Percentiles rank a stretch among this genome's conserved stretches.
These are phyloP conservation scores for Nesogale talazaci DNA, from an alignment of 2,113 vertebrate genomes.

Conservation along the genomic window DNA sequence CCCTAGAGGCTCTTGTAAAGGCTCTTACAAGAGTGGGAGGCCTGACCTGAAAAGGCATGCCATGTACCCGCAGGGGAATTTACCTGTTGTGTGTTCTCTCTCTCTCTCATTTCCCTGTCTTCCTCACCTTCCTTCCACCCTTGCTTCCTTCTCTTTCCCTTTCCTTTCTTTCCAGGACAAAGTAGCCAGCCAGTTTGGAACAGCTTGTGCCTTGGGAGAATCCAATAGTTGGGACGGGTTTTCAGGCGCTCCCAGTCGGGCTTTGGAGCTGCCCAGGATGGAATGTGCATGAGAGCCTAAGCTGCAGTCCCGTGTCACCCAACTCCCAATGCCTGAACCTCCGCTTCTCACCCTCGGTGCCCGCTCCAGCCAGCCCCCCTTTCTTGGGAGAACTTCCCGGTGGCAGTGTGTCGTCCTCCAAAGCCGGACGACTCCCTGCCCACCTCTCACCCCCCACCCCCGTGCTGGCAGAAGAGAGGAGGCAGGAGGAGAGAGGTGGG, in stretches of 20 bases:
- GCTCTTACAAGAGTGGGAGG: slow-evolving; percentile 61
- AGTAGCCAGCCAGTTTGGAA: background rate
- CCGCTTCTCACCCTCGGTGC: background rate
- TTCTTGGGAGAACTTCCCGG: background rate
- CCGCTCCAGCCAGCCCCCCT: too few relatives aligned
- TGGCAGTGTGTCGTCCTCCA: background rate
- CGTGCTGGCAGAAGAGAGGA: background rate
- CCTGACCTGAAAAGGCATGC: slow-evolving; percentile 80
- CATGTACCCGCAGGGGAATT: slow-evolving; percentile 70
- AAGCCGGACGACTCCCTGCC: background rate
- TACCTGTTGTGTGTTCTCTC: slow-evolving; percentile 44
- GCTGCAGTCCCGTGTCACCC: background rate
- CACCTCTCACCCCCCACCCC: too few relatives aligned
- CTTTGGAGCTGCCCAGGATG: background rate
- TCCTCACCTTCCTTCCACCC: background rate
- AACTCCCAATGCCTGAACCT: rapidly evolving
- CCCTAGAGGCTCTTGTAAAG: slow-evolving; percentile 70
- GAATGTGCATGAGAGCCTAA: rapidly evolving
- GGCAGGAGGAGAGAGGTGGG: background rate
- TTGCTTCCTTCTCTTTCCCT: background rate
- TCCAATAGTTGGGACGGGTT: background rate
- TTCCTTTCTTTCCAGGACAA: slow-evolving; percentile 50
- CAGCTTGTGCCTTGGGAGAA: background rate
- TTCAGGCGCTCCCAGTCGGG: background rate
- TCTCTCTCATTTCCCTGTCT: background rate